Conservation (phyloP, 2,888 invertebrate species). For the Cosmia trapezina region DNA sequence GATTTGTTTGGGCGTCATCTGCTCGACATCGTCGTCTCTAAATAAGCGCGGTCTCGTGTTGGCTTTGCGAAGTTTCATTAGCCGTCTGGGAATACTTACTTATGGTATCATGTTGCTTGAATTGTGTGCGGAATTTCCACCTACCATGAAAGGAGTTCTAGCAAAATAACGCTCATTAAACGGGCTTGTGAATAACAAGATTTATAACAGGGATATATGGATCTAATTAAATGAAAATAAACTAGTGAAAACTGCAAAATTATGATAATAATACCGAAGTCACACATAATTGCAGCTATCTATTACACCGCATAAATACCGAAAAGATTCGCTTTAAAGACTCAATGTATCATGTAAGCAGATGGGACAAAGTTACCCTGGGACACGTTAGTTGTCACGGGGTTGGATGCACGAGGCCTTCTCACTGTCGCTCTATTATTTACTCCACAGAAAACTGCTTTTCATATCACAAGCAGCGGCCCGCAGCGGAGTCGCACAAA, state of each 20-base stretch:
- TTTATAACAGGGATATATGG: slow-evolving; percentile 16
- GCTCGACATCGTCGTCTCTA: slow-evolving; percentile 85
- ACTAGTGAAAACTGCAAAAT: background rate
- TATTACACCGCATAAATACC: slow-evolving; percentile 12
- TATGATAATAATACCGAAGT: background rate
- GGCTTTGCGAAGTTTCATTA: slow-evolving; percentile 87
- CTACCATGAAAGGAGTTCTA: slow-evolving; percentile 60
- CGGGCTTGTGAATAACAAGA: slow-evolving; percentile 30
- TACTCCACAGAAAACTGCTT: slow-evolving; percentile 85
- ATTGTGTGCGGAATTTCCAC: slow-evolving; percentile 77
- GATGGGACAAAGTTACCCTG: slow-evolving; percentile 52
- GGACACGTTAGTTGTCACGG: slow-evolving; percentile 72
- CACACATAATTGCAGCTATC: background rate
- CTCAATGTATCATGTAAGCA: slow-evolving; percentile 34
- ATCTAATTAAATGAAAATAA: slow-evolving; percentile 3
- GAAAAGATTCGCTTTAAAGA: slow-evolving; percentile 22
- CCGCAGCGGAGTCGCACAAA: slow-evolving; percentile 80
- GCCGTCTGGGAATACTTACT: slow-evolving; percentile 84
- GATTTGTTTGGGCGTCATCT: slow-evolving; percentile 90
- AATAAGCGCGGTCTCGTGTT: slow-evolving; percentile 85
- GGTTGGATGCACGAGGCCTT: slow-evolving; percentile 70
- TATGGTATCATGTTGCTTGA: slow-evolving; percentile 83
- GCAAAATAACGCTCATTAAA: slow-evolving; percentile 53
- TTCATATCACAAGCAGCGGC: slow-evolving; percentile 87
- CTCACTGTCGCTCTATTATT: slow-evolving; percentile 83